Evolutionary conservation across 2,888 invertebrate species (phyloP), one percentile per base, ranked within the genome.

Genomic region (Thecophora atra): DNA sequence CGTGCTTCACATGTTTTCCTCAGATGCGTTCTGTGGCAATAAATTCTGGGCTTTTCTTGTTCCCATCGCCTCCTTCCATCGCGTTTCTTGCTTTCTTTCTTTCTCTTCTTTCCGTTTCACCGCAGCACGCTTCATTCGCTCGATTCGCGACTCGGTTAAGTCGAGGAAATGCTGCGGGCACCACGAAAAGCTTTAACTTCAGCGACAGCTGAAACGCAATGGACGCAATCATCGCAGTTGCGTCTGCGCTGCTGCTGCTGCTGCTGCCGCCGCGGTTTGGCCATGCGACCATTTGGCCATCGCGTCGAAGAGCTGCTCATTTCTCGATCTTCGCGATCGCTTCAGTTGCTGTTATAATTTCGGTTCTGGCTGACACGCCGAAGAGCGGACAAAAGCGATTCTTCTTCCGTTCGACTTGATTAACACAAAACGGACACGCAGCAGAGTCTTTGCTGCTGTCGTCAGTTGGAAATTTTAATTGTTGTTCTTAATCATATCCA

Each of bases 281-380:
- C 62, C 56, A 30, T 6, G 24, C 72, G 73, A 72, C 74, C 73
- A 71, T 70, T 52, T 69, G 73, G 66, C 68, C 73, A 72, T 75
- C 76, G 75, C 70, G 74, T 76, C 73, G 70, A 71, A 70, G 74
- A 72, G 78, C 64, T 76, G 71, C 73, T 76, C 73, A 71, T 70
- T 76, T 73, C 75, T 74, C 73, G 72, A 76, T 76, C 76, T 70
- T 19, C 62, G 37, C 37, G 37, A 37, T 37, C 37, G 17, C 21
- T 76, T 78, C 76, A 79, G 78, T 78, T 76, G 78, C 76, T 77
- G 76, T 78, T 78, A 76, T 75, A 77, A 76, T 74, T 77, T 78
- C 75, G 77, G 72, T 75, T 77, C 76, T 74, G 75, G 74, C 77
- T 77, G 77, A 77, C 77, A 76, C 75, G 74, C 76, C 68, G 72